These are phyloP conservation scores for Lagria hirta DNA, from an alignment of 2,888 invertebrate genomes.

Conservation along the genomic window DNA sequence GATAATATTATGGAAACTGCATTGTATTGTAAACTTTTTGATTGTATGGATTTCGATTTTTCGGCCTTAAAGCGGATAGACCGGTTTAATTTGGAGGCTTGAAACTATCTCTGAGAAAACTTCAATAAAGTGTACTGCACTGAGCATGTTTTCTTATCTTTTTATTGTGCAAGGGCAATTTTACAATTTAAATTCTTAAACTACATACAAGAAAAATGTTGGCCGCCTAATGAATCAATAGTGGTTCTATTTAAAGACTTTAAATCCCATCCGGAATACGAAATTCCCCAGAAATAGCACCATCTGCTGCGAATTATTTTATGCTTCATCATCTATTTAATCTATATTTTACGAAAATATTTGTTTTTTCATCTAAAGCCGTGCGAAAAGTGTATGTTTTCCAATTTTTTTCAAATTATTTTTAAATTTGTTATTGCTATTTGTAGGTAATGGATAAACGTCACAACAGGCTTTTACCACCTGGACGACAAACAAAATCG, in stretches of 20 bases:
- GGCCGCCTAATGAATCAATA: no score
- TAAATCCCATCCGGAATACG: no score
- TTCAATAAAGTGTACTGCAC: conserved; percentile 2
- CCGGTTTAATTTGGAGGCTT: conserved; percentile 9
- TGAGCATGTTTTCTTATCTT: conserved; percentile 5
- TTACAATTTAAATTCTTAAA: no score
- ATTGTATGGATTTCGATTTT: conserved; percentile 10
- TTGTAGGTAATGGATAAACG: conserved; percentile 2
- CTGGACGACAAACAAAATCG: conserved; percentile 10
- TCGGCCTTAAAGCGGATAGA: conserved; percentile 11
- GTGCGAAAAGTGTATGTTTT: no score
- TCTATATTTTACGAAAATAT: conserved; percentile 2
- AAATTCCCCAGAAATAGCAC: no score
- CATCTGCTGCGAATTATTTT: conserved; percentile 2
- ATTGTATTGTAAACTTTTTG: no score
- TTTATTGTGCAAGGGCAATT: conserved; percentile 7
- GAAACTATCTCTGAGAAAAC: conserved; percentile 5
- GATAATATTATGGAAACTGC: conserved; percentile 7
- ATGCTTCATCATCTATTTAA: no score
- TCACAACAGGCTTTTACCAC: background rate
- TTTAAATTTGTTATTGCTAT: no score
- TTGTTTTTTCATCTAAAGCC: no score
- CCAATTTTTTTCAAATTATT: no score
- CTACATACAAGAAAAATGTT: no score
- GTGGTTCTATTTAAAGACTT: no score